Conservation (phyloP, 2,113 vertebrate species). For the Cichladusa arquata region DNA sequence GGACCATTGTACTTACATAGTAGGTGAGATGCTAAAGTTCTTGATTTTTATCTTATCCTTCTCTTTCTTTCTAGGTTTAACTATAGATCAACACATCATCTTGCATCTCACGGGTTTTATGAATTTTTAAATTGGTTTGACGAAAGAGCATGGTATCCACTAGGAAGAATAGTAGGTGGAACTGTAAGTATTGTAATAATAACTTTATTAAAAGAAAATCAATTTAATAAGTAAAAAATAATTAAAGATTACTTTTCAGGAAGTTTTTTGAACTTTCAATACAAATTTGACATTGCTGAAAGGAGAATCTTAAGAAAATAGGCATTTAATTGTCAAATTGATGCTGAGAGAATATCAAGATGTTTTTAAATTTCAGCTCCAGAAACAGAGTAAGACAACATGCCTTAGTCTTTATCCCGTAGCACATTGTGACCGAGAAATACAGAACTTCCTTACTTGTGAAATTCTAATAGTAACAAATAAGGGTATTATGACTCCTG, state of each 20-base stretch:
- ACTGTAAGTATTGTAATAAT: constrained; percentile 84
- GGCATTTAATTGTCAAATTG: not conserved
- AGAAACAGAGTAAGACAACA: not conserved
- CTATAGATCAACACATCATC: constrained; percentile 99
- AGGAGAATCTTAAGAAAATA: not conserved
- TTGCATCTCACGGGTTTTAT: constrained; percentile 97
- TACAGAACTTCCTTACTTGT: not conserved
- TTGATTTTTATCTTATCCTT: not conserved
- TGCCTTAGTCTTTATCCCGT: not conserved
- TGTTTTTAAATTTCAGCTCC: not conserved
- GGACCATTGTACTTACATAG: not conserved
- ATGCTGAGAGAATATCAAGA: not conserved
- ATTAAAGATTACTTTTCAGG: not conserved
- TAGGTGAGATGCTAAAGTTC: not conserved
- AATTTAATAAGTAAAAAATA: not conserved
- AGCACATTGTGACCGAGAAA: not conserved
- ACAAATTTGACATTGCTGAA: not conserved
- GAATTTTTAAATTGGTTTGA: constrained; percentile 99
- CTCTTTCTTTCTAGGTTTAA: constrained; percentile 88
- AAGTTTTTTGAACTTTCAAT: not conserved
- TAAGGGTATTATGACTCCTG: not conserved
- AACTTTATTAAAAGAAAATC: not conserved
- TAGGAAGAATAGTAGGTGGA: constrained; percentile 98
- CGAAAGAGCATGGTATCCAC: constrained; percentile 97
- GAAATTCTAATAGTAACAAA: not conserved